Percentiles rank a stretch among this genome's conserved stretches.
Conservation (phyloP, 2,888 invertebrate species). For the Agrilus mali region DNA sequence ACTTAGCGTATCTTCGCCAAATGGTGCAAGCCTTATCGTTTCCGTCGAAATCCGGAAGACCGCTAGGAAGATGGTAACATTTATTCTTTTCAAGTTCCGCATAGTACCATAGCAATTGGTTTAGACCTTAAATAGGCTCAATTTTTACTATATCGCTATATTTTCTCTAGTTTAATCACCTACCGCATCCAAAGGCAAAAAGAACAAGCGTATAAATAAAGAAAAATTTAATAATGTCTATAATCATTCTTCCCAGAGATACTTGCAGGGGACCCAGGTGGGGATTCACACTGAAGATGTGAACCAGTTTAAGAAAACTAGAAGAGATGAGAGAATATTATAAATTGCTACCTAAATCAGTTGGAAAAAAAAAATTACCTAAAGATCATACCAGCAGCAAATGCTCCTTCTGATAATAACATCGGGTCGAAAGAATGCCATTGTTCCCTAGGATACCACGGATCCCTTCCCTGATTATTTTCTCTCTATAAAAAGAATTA, state of each 20-base stretch:
- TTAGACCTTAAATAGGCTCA: conserved; percentile 47
- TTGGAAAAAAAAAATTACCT: conserved; percentile 34
- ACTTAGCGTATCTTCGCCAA: conserved; percentile 86
- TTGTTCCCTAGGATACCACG: conserved; percentile 76
- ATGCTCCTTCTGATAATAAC: conserved; percentile 84
- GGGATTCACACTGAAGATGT: conserved; percentile 94
- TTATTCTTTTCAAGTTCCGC: conserved; percentile 79
- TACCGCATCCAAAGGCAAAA: conserved; percentile 92
- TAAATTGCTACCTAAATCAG: background rate
- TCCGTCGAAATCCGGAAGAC: conserved; percentile 71
- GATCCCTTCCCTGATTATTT: conserved; percentile 54
- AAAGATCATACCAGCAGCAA: conserved; percentile 95
- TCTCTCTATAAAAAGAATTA: conserved; percentile 41
- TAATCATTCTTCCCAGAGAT: conserved; percentile 84
- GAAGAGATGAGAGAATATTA: conserved; percentile 17
- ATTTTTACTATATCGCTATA: background rate
- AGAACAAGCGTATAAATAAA: conserved; percentile 86
- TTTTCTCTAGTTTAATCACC: conserved; percentile 23
- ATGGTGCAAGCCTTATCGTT: conserved; percentile 73
- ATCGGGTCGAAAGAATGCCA: conserved; percentile 96
- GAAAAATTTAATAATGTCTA: conserved; percentile 93
- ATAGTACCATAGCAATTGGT: conserved; percentile 87
- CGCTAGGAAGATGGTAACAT: conserved; percentile 64
- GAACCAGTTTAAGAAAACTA: conserved; percentile 88
- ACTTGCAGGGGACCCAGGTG: conserved; percentile 90